phyloP scores from a whole-genome alignment of 2,113 vertebrate genomes.

The Tenrec ecaudatus region DNA sequence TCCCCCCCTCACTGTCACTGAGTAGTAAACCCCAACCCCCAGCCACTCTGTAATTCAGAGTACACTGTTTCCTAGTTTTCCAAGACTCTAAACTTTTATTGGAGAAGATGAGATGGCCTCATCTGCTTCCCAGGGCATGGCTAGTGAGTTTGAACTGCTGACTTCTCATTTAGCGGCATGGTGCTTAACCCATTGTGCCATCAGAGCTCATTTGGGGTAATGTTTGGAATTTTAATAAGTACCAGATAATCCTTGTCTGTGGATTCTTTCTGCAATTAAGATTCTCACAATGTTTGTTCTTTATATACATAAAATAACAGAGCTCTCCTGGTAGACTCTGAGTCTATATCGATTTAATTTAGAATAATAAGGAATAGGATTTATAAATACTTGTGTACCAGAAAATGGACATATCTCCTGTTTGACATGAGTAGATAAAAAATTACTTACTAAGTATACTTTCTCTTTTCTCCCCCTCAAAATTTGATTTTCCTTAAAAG shows the following conservation, averaged over 20 bases:
- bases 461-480: background rate
- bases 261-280: background rate
- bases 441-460: background rate
- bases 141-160: too few species aligned
- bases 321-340: background rate
- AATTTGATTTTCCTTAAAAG: background rate
- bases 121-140: too few species aligned
- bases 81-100: too few species aligned
- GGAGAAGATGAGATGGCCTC: too few species aligned
- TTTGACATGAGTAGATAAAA: background rate
- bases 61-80: too few species aligned
- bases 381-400: background rate
- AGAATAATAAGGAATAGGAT: background rate
- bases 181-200: too few species aligned
- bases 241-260: background rate
- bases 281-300: background rate
- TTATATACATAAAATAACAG: background rate
- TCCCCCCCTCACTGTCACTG: too few species aligned
- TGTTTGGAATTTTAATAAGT: slow-evolving; percentile 14
- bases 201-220: too few species aligned
- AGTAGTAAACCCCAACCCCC: too few species aligned
- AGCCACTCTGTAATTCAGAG: too few species aligned
- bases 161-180: too few species aligned
- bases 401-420: background rate
- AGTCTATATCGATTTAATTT: background rate